Percentiles rank a stretch among this genome's conserved stretches.
These are phyloP conservation scores for Pteropus rufus DNA, from an alignment of 2,797 vertebrate species.

Conservation along the genomic window DNA sequence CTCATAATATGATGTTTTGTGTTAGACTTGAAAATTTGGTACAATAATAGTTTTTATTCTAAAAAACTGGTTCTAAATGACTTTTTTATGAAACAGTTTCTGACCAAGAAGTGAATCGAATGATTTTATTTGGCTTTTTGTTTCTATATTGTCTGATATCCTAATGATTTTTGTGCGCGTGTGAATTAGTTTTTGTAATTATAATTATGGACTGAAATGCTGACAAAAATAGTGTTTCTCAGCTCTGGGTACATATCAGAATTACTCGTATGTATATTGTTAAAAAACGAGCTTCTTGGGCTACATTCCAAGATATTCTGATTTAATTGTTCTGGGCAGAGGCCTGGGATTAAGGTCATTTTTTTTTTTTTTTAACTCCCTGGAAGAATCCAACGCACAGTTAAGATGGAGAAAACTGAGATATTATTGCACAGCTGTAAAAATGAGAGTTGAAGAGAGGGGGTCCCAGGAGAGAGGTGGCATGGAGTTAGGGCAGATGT, in stretches of 20 bases:
- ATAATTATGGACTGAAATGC: background rate
- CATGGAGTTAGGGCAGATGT: background rate
- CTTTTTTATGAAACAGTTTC: slow-evolving; percentile 44
- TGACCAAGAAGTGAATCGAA: background rate
- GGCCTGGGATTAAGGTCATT: background rate
- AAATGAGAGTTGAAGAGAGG: background rate
- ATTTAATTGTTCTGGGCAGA: background rate
- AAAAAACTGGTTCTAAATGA: background rate
- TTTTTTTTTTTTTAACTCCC: background rate
- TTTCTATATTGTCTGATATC: background rate
- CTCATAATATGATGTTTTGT: slow-evolving; percentile 69
- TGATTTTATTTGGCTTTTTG: background rate
- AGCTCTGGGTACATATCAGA: background rate
- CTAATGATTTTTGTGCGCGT: background rate
- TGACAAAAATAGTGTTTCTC: background rate
- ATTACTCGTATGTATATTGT: background rate
- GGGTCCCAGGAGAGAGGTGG: background rate
- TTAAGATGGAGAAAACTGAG: background rate
- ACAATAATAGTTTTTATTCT: background rate
- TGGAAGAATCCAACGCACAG: background rate
- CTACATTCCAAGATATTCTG: background rate
- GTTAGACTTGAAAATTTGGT: slow-evolving; percentile 80
- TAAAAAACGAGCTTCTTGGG: background rate
- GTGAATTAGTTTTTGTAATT: background rate
- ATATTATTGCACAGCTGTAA: background rate